These are phyloP conservation scores for Clitarchus hookeri DNA, from an alignment of 2,888 invertebrate species.

Conservation along the genomic window DNA sequence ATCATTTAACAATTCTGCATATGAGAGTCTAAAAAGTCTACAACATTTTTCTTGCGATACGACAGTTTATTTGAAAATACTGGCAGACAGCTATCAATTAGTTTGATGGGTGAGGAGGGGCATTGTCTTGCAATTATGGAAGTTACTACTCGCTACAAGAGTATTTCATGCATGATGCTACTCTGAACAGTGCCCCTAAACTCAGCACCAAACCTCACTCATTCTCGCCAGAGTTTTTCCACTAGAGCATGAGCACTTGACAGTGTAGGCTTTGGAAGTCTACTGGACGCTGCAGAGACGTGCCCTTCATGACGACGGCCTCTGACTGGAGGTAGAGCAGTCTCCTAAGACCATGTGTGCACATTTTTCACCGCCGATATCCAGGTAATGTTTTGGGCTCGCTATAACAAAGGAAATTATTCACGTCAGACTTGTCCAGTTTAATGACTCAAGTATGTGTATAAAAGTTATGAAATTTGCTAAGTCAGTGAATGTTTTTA, in stretches of 20 bases:
- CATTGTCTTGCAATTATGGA: neutral
- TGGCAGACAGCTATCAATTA: conserved; percentile 5
- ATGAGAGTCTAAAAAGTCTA: too few species aligned
- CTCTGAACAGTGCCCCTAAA: conserved; percentile 7
- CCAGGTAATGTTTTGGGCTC: neutral
- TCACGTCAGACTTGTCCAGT: neutral
- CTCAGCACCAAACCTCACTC: conserved; percentile 17
- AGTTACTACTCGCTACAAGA: neutral
- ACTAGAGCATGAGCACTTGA: conserved; percentile 39
- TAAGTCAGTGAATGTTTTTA: too few species aligned
- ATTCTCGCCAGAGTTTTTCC: conserved; percentile 43
- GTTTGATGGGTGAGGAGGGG: conserved; percentile 6
- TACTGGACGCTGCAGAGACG: neutral
- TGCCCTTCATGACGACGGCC: neutral
- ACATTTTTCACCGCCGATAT: neutral
- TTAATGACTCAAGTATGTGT: too few species aligned
- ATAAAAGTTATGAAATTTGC: too few species aligned
- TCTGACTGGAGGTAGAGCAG: neutral
- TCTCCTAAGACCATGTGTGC: neutral
- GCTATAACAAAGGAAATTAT: neutral
- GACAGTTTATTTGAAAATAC: neutral
- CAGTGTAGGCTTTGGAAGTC: neutral
- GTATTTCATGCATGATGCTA: conserved; percentile 3
- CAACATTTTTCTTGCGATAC: too few species aligned
- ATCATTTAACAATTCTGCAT: too few species aligned